Conservation (phyloP, 2,113 vertebrate species). For the Oxygymnocypris stewartii region DNA sequence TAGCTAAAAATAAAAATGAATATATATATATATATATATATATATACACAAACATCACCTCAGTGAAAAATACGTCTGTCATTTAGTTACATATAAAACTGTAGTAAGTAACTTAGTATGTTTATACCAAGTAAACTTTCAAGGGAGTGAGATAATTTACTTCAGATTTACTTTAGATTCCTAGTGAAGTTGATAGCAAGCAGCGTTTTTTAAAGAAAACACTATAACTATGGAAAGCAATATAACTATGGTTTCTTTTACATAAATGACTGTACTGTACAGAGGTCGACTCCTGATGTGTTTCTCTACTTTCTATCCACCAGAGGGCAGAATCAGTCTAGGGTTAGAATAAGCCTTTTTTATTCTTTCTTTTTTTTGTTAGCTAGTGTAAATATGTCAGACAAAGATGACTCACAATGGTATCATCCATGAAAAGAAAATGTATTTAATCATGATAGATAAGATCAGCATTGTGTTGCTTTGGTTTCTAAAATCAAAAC, state of each 20-base stretch:
- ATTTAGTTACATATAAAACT: not conserved
- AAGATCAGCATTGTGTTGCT: not conserved
- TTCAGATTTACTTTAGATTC: not conserved
- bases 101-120: not conserved
- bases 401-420: not conserved
- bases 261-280: not conserved
- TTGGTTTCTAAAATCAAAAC: not conserved
- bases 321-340: conserved; percentile 45
- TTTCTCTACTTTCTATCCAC: conserved; percentile 13
- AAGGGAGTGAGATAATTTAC: not conserved
- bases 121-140: not conserved
- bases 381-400: not conserved
- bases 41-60: not conserved
- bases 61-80: not conserved
- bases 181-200: not conserved
- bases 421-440: not conserved
- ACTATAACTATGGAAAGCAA: not conserved
- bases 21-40: not conserved
- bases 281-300: not conserved
- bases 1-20: not conserved
- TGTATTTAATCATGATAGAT: not conserved
- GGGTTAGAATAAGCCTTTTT: not conserved
- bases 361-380: not conserved
- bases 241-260: not conserved
- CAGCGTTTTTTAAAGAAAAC: not conserved